Percentiles rank a stretch among this genome's conserved stretches.
Conservation (phyloP, 1,140 invertebrate species). For the Drosophila kikkawai region DNA sequence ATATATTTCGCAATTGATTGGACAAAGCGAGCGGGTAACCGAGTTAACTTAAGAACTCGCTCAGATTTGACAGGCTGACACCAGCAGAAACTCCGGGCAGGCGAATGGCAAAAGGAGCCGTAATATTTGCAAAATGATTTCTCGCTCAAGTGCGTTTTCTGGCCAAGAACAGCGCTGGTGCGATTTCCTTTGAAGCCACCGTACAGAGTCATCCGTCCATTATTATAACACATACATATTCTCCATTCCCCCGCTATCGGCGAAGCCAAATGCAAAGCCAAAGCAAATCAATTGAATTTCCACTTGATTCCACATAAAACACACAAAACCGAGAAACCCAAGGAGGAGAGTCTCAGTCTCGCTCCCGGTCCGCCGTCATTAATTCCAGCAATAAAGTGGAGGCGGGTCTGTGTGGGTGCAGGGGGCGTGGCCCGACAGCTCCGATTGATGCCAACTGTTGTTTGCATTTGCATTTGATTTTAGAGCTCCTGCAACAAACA, state of each 20-base stretch:
- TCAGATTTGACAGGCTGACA: conserved; percentile 57
- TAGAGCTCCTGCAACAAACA: conserved; percentile 48
- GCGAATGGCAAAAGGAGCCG: conserved; percentile 12
- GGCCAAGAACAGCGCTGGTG: conserved; percentile 27
- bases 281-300: conserved; percentile 82
- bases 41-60: conserved; percentile 23
- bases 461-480: conserved; percentile 83
- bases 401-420: neutral
- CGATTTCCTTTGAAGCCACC: conserved; percentile 56
- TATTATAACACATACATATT: conserved; percentile 54
- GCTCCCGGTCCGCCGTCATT: conserved; percentile 61
- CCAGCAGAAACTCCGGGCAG: conserved; percentile 30
- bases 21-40: conserved; percentile 39
- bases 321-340: conserved; percentile 44
- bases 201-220: conserved; percentile 50
- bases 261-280: conserved; percentile 55
- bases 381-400: conserved; percentile 75
- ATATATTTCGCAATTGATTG: conserved; percentile 57
- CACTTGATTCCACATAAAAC: conserved; percentile 79
- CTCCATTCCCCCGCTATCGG: conserved; percentile 17
- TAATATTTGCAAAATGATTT: conserved; percentile 70
- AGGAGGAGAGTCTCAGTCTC: conserved; percentile 24
- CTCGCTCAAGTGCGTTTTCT: conserved; percentile 61
- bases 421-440: conserved; percentile 49
- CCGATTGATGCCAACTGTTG: conserved; percentile 80